Conservation (phyloP, 1,140 invertebrate genomes). For the Lethrus apterus region DNA sequence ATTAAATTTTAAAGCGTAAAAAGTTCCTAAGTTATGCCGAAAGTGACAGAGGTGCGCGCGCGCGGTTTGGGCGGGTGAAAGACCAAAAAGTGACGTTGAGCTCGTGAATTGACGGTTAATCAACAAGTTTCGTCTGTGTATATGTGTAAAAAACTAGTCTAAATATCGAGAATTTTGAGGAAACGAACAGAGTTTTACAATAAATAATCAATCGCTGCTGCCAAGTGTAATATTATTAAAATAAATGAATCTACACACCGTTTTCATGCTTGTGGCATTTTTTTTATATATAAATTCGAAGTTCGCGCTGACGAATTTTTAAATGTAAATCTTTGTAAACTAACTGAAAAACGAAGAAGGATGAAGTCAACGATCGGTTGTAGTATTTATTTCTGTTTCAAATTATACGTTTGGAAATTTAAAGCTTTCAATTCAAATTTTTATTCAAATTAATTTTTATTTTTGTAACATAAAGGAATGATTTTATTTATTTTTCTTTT, state of each 20-base stretch:
- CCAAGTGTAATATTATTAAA: constrained; percentile 12
- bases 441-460: no score
- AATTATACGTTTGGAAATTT: no score
- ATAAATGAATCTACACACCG: constrained; percentile 2
- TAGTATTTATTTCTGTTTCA: no score
- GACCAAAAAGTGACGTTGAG: constrained; percentile 9
- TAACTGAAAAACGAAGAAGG: no score
- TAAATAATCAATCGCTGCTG: constrained; percentile 20
- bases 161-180: no score
- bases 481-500: no score
- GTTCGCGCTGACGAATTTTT: constrained; percentile 10
- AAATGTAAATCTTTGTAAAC: constrained; percentile 19
- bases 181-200: constrained; percentile 13
- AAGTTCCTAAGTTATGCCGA: constrained; percentile 39
- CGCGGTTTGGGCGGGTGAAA: constrained; percentile 11
- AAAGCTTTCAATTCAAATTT: no score
- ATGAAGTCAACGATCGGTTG: no score
- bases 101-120: not conserved
- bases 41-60: constrained; percentile 6
- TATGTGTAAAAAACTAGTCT: constrained; percentile 36
- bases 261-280: constrained; percentile 7
- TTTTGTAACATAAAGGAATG: no score
- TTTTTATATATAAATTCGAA: constrained; percentile 7
- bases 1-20: constrained; percentile 20
- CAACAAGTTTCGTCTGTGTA: constrained; percentile 22